Evolutionary conservation across 2,113 vertebrate genomes (phyloP).

Genomic region (Ahaetulla prasina): DNA sequence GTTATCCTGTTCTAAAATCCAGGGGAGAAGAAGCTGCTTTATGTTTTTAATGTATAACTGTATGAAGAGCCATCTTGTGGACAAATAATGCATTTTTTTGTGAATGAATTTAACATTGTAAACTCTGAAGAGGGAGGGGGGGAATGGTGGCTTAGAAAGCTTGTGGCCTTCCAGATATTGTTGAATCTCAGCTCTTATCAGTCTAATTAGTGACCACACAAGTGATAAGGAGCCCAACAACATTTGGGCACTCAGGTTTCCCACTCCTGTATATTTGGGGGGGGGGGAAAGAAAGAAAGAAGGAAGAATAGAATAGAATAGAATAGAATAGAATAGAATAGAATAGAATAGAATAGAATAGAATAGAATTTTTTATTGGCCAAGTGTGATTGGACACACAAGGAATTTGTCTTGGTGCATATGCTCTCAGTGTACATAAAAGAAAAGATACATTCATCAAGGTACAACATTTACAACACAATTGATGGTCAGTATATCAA

Average conservation of each 20-base stretch:
- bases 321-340: too few relatives aligned
- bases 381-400: too few relatives aligned
- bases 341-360: too few relatives aligned
- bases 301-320: too few relatives aligned
- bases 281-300: too few relatives aligned
- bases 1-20: not conserved
- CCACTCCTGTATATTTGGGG: not conserved
- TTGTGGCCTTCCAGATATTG: not conserved
- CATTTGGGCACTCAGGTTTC: not conserved
- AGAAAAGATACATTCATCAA: too few relatives aligned
- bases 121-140: not conserved
- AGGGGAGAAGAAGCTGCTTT: not conserved
- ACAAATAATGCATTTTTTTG: not conserved
- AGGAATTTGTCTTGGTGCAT: too few relatives aligned
- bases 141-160: not conserved
- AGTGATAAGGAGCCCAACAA: not conserved
- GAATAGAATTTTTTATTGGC: too few relatives aligned
- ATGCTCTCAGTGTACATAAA: too few relatives aligned
- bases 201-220: not conserved
- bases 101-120: not conserved
- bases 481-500: too few relatives aligned
- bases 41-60: not conserved
- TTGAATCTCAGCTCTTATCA: not conserved
- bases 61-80: constrained; percentile 53
- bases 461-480: too few relatives aligned